phyloP scores from a whole-genome alignment of 37 sponge, comb jelly and placozoan genomes.

The Hormiphora californensis region DNA sequence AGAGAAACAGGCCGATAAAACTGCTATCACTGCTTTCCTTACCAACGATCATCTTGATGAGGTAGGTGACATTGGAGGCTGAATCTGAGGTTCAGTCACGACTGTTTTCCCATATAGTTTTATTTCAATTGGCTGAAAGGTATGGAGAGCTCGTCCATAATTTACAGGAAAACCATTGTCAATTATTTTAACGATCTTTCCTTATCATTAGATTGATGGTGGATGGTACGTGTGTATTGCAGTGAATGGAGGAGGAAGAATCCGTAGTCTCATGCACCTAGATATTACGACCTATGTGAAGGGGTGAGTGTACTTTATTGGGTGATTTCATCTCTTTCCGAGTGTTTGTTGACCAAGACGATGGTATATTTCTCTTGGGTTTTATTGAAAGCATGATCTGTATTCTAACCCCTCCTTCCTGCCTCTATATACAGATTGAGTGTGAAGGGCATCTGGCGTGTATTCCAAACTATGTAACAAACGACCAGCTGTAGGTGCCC shows the following conservation, averaged over 20 bases:
- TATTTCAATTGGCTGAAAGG: too few species aligned
- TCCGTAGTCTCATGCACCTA: neutral
- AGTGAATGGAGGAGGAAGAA: neutral
- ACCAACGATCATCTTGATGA: neutral
- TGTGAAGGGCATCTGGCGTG: conserved; percentile 7
- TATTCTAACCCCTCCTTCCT: neutral
- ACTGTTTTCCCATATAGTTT: too few species aligned
- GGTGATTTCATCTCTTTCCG: neutral
- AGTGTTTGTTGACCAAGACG: too few species aligned
- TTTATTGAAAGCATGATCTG: too few species aligned
- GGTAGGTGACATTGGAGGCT: too few species aligned
- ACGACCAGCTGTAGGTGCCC: neutral
- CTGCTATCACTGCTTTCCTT: conserved; percentile 8
- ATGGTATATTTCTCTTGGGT: too few species aligned
- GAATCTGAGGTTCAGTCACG: too few species aligned
- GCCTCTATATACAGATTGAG: neutral
- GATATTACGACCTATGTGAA: neutral
- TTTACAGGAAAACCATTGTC: too few species aligned
- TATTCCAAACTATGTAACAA: neutral
- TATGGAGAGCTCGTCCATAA: too few species aligned
- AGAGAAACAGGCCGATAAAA: neutral
- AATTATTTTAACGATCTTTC: too few species aligned
- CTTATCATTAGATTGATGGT: neutral
- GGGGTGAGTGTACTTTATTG: neutral
- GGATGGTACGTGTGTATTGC: conserved; percentile 36